Evolutionary conservation across 1,140 invertebrate species (phyloP).

Genomic region (Popillia japonica): DNA sequence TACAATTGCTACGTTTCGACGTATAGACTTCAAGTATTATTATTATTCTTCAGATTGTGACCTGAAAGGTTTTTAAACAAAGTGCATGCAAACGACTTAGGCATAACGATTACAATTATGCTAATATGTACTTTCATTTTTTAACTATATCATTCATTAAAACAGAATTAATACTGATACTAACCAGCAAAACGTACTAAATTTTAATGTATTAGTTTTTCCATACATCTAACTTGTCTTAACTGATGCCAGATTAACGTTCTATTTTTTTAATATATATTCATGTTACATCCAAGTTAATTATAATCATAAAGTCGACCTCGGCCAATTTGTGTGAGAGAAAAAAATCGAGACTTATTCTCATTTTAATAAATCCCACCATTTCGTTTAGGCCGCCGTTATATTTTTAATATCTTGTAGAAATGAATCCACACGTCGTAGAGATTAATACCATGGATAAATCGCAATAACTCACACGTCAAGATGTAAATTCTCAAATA

Average conservation of each 20-base stretch:
- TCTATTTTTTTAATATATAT: not conserved
- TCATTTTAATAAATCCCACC: constrained; percentile 13
- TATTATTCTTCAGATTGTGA: too few species aligned
- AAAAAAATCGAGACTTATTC: not conserved
- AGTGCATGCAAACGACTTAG: too few species aligned
- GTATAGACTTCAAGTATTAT: too few species aligned
- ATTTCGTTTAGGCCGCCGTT: not conserved
- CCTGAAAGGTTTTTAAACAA: too few species aligned
- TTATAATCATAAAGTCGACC: constrained; percentile 23
- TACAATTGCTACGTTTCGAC: too few species aligned
- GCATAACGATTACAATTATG: too few species aligned
- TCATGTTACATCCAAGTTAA: not conserved
- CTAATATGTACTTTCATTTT: too few species aligned
- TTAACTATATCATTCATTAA: too few species aligned
- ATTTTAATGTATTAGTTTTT: too few species aligned
- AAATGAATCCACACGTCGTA: not conserved
- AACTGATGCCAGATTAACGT: constrained; percentile 18
- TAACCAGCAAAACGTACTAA: not conserved
- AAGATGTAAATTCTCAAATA: constrained; percentile 20
- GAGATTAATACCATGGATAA: constrained; percentile 22
- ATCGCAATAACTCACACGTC: constrained; percentile 6
- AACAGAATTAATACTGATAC: not conserved
- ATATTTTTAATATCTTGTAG: constrained; percentile 20
- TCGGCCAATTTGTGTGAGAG: not conserved
- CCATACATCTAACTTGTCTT: not conserved